Evolutionary conservation across 2,888 invertebrate species (phyloP).

Genomic region (Xylota segnis): DNA sequence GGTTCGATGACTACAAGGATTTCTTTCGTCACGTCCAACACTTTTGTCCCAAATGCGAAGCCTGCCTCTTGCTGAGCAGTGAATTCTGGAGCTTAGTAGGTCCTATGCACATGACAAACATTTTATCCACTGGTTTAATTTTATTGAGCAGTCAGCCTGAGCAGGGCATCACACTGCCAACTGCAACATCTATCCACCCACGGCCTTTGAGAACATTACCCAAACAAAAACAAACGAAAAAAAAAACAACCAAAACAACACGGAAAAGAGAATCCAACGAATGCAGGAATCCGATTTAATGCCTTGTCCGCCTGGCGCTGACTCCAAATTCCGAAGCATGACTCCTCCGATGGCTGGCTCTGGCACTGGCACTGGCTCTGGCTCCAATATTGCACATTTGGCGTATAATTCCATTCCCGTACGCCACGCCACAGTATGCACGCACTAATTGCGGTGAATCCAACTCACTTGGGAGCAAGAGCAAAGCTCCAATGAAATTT

Average conservation of each 20-base stretch:
- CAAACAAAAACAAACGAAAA: slow-evolving; percentile 2
- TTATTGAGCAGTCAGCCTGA: slow-evolving; percentile 1
- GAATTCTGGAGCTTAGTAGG: no score
- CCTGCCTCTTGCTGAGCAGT: no score
- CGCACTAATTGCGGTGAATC: slow-evolving; percentile 70
- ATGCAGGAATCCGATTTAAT: slow-evolving; percentile 45
- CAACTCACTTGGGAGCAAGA: slow-evolving; percentile 48
- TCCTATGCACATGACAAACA: no score
- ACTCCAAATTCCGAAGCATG: slow-evolving; percentile 42
- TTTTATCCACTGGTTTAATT: not conserved
- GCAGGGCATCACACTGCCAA: not conserved
- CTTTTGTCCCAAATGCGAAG: no score
- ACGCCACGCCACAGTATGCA: slow-evolving; percentile 47
- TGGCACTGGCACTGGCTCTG: slow-evolving; percentile 8
- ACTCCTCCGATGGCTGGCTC: not conserved
- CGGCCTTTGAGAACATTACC: not conserved
- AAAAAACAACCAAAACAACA: slow-evolving; percentile 5
- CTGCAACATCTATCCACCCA: slow-evolving; percentile 11
- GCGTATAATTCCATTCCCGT: not conserved
- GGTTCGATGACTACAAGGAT: no score
- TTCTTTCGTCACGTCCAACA: no score
- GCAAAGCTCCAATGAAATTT: slow-evolving; percentile 64
- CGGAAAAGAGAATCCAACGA: slow-evolving; percentile 6
- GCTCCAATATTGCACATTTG: slow-evolving; percentile 55
- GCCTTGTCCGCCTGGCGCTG: slow-evolving; percentile 54